Percentiles rank a stretch among this genome's conserved stretches.
These are phyloP conservation scores for Diabrotica undecimpunctata DNA, from an alignment of 1,140 invertebrate species.

Conservation along the genomic window DNA sequence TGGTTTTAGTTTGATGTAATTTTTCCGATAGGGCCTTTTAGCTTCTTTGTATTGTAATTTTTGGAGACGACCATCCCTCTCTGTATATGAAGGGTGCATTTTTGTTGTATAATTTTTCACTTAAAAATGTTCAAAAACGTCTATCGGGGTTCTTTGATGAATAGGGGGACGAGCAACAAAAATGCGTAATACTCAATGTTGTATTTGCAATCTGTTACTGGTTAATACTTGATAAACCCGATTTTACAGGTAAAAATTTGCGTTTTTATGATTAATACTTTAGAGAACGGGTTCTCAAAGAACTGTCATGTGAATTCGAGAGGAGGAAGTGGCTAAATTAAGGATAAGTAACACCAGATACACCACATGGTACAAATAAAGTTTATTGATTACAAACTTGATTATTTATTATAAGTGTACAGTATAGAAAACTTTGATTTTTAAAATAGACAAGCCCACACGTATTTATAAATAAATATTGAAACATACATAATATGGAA, in stretches of 20 bases:
- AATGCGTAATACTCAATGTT: constrained; percentile 8
- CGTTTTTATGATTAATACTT: constrained; percentile 7
- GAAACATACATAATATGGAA: no score
- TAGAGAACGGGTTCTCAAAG: constrained; percentile 3
- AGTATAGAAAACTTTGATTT: no score
- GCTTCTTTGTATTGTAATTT: constrained; percentile 28
- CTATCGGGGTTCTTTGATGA: not conserved
- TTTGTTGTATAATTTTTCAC: constrained; percentile 16
- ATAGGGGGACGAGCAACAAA: constrained; percentile 11
- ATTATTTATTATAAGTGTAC: no score
- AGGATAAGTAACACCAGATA: no score
- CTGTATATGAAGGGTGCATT: constrained; percentile 11
- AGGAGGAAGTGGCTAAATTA: no score
- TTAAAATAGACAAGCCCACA: no score
- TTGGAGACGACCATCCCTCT: constrained; percentile 23
- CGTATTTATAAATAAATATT: no score
- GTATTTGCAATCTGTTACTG: constrained; percentile 13
- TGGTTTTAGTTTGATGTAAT: constrained; percentile 26
- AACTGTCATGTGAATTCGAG: not conserved
- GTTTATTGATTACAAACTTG: no score
- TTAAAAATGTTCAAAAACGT: constrained; percentile 16
- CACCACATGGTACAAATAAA: no score
- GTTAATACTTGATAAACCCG: constrained; percentile 7
- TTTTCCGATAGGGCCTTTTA: constrained; percentile 26
- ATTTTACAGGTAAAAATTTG: constrained; percentile 12